Base-by-base conservation (phyloP, 2,797 vertebrate species). In the Siniperca obscura region DNA sequence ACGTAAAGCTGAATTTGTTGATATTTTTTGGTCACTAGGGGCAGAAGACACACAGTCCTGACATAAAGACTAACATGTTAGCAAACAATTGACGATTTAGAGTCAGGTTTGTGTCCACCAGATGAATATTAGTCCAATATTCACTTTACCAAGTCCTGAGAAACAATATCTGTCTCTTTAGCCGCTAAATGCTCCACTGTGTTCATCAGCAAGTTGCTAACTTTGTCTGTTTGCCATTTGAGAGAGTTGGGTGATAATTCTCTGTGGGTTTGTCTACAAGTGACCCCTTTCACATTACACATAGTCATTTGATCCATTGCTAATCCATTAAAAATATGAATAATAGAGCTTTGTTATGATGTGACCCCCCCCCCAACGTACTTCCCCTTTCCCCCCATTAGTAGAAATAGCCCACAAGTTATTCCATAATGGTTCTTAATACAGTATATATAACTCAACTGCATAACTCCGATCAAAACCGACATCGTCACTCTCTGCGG, bases 381-480 rank as follows among this genome's bases (percentile, higher is more conserved):
- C 17, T 74, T 55, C 34, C 7, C 8, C n/a, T 56, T 50, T 21
- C n/a, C 36, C 7, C 36, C 40, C 22, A 12, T 55, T 52, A 1
- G 59, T 25, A 57, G 19, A 73, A 42, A 57, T 1, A 19, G 12
- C 40, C 21, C 10, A n/a, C 16, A 44, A 44, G 40, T 27, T 53
- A 59, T n/a, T 42, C 55, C 12, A 62, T 69, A 44, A 46, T 62
- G 38, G 19, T 21, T 64, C 5, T 13, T 64, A 30, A 27, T 22
- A 3, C 27, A 48, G 14, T 8, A 5, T 30, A 5, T 30, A 40
- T 1, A 69, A 19, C 36, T 66, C 10, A 22, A 68, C 52, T 62
- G 25, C 55, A 70, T n/a, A 70, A 65, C 27, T 59, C 56, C 55
- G 5, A 84, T 76, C 48, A 55, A 60, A 64, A 16, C 17, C 0